Percentiles rank a stretch among this genome's conserved stretches.
Conservation (phyloP, 2,113 vertebrate genomes). For the Cacatua alba region DNA sequence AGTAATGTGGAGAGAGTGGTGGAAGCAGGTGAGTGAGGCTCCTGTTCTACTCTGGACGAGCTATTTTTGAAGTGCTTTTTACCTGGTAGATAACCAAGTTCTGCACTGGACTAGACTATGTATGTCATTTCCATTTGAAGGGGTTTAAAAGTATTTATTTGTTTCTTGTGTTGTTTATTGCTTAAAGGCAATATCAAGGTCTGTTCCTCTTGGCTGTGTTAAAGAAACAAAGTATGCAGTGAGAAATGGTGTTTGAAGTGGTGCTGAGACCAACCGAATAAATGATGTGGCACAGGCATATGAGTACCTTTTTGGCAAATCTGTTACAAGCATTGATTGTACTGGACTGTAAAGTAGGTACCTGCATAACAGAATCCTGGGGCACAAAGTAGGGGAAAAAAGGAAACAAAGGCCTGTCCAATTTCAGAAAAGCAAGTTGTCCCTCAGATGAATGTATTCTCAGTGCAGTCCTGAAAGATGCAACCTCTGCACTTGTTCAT, state of each 20-base stretch:
- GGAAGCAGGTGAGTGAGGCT: slow-evolving; percentile 12
- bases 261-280: slow-evolving; percentile 23
- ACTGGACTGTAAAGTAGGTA: neutral
- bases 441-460: neutral
- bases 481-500: neutral
- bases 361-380: neutral
- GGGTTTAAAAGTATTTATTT: slow-evolving; percentile 68
- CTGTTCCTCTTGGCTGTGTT: neutral
- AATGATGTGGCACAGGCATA: neutral
- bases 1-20: neutral
- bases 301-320: neutral
- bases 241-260: slow-evolving; percentile 18
- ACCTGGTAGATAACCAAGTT: neutral
- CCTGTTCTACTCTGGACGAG: neutral
- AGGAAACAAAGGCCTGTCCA: neutral
- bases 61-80: neutral
- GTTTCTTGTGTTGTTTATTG: slow-evolving; percentile 33
- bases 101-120: slow-evolving; percentile 21
- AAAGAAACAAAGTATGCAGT: neutral
- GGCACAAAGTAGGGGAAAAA: neutral
- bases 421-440: neutral
- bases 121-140: slow-evolving; percentile 1
- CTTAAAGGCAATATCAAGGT: slow-evolving; percentile 29
- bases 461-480: neutral
- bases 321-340: slow-evolving; percentile 20